A percentile compares a stretch with the other conserved stretches of the same genome.
phyloP scores from a whole-genome alignment of 2,113 vertebrate genomes.

The Notechis scutatus region DNA sequence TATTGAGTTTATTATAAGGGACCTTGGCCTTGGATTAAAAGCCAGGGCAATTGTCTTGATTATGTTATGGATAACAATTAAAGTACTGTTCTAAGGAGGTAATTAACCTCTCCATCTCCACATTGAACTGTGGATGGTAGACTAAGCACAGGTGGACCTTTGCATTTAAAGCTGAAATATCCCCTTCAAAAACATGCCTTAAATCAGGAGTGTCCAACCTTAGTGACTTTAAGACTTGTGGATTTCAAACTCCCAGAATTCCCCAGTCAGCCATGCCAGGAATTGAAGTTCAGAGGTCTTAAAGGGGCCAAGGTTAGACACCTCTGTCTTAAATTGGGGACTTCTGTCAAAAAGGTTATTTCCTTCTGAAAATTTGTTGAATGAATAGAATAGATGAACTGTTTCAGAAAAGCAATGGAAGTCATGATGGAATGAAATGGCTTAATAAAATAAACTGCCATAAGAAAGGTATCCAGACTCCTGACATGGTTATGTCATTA shows the following conservation, averaged over 20 bases:
- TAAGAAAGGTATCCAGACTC: neutral
- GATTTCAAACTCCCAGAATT: neutral
- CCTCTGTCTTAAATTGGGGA: neutral
- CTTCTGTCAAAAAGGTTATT: neutral
- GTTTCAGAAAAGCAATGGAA: neutral
- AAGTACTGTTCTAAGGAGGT: neutral
- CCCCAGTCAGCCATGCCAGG: neutral
- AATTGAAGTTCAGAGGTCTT: neutral
- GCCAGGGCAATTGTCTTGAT: neutral
- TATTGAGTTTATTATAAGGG: neutral
- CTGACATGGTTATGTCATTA: neutral
- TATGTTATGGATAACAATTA: neutral
- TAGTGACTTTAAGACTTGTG: neutral
- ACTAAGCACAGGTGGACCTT: neutral
- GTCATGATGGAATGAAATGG: neutral
- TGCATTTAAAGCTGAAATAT: neutral
- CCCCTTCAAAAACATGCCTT: neutral
- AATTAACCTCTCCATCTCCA: neutral
- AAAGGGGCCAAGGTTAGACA: neutral
- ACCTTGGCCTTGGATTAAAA: neutral
- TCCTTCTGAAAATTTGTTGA: neutral
- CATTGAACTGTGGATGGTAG: neutral
- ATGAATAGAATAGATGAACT: neutral
- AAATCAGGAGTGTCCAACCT: neutral
- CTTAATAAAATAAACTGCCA: neutral